These are phyloP conservation scores for Zosterops japonicus DNA, from an alignment of 2,113 vertebrate genomes.

Conservation along the genomic window DNA sequence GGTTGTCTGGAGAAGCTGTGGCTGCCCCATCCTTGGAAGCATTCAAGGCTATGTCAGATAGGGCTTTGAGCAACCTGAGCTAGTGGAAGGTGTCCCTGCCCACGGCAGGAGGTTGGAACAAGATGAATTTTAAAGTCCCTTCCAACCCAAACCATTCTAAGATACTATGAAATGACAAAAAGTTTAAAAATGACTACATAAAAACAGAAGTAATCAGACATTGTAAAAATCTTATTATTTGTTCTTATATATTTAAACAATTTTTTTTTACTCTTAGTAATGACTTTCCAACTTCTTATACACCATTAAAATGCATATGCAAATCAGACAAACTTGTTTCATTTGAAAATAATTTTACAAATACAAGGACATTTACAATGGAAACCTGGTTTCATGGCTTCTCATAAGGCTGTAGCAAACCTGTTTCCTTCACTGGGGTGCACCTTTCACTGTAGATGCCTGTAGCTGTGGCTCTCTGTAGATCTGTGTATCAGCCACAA, in stretches of 20 bases:
- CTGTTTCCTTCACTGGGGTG: background rate
- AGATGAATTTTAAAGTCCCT: background rate
- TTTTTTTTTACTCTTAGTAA: background rate
- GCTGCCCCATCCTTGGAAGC: background rate
- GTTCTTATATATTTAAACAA: background rate
- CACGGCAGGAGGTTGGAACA: background rate
- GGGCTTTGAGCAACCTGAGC: background rate
- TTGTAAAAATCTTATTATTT: background rate
- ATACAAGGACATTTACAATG: background rate
- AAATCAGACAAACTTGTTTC: background rate
- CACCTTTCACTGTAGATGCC: accelerated
- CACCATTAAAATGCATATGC: background rate
- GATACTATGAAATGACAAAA: background rate
- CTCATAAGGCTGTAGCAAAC: background rate
- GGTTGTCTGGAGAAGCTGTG: background rate
- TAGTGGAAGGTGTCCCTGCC: background rate
- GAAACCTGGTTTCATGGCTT: background rate
- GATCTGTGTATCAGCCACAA: accelerated
- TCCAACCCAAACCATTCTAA: background rate
- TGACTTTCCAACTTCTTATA: background rate
- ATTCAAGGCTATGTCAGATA: background rate
- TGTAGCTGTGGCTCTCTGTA: background rate
- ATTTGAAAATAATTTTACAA: background rate
- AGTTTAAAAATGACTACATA: background rate
- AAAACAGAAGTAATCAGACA: background rate